Base-by-base conservation (phyloP, 30 jellyfish, hydroid and myxozoan genomes). In the Hydra vulgaris region DNA sequence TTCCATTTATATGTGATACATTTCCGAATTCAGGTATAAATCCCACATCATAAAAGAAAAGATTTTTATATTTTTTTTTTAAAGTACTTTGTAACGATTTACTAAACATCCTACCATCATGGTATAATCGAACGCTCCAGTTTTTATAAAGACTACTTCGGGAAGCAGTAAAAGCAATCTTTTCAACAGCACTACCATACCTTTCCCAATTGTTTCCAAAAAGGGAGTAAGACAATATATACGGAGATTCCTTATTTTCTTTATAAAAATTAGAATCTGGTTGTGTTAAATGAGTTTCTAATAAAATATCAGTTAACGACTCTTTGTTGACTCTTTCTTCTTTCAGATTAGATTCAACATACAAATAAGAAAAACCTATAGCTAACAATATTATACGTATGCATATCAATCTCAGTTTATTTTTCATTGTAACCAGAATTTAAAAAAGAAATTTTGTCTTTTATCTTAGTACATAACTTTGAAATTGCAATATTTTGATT, bases 81-180 rank as follows among this genome's bases (percentile, higher is more conserved):
- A 22, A 21, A 0, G 25, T 21, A 8, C 7, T 70, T 66, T 22
- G 17, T 26, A n/a, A 26, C 8, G 8, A 0, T 16, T 73, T 73
- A 12, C 21, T 21, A 3, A 23, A 3, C 23, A 73, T 19, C 0
- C 21, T 73, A 8, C 66, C 66, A n/a, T 73, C 81, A 21, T 21
- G 66, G 81, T 73, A 73, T 0, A 73, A 20, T 73, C 81, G 17
- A 21, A 73, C 8, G 55, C 61, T 22, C 55, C 55, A 73, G 66
- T 27, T 26, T 73, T 24, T 27, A n/a, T 73, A 73, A 22, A 73
- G 61, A 73, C 66, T 21, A 12, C 55, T 73, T 8, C 0, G 26
- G 8, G 66, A 15, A 22, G 55, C 81, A 21, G 55, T 5, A 20
- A 15, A 17, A 66, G 66, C 55, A 21, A 73, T 17, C 15, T 15